A percentile compares a stretch with the other conserved stretches of the same genome.
Conservation (phyloP, 2,797 vertebrate genomes). For the Myripristis murdjan region DNA sequence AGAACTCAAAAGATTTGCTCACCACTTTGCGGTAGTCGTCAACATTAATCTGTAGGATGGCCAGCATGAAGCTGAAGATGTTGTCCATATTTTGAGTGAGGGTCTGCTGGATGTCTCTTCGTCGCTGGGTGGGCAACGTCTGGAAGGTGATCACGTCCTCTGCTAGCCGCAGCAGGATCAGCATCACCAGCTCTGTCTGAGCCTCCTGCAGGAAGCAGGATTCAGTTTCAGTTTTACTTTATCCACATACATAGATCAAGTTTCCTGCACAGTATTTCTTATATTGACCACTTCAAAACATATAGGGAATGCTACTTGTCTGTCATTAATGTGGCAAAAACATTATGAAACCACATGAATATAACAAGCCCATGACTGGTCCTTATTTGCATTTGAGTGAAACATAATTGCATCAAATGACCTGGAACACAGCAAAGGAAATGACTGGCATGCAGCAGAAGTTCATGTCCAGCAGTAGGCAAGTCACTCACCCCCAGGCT, state of each 20-base stretch:
- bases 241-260: not conserved
- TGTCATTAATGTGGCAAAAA: not conserved
- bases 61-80: conserved; percentile 94
- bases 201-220: conserved; percentile 85
- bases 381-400: conserved; percentile 39
- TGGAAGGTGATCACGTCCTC: conserved; percentile 99
- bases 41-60: conserved; percentile 91
- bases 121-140: conserved; percentile 92
- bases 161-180: conserved; percentile 94
- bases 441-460: not conserved
- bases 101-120: conserved; percentile 96
- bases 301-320: not conserved
- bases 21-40: conserved; percentile 92
- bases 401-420: conserved; percentile 35
- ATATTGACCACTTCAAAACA: not conserved
- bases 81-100: conserved; percentile 97
- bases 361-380: not conserved
- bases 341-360: conserved; percentile 8
- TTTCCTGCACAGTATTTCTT: not conserved
- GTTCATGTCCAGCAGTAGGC: not conserved
- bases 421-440: not conserved
- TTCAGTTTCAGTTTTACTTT: not conserved
- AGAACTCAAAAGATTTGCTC: conserved; percentile 26
- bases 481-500: conserved; percentile 90
- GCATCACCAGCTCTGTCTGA: conserved; percentile 98